Percentiles rank a stretch among this genome's conserved stretches.
These are phyloP conservation scores for Conomelus anceps DNA, from an alignment of 2,888 invertebrate genomes.

Conservation along the genomic window DNA sequence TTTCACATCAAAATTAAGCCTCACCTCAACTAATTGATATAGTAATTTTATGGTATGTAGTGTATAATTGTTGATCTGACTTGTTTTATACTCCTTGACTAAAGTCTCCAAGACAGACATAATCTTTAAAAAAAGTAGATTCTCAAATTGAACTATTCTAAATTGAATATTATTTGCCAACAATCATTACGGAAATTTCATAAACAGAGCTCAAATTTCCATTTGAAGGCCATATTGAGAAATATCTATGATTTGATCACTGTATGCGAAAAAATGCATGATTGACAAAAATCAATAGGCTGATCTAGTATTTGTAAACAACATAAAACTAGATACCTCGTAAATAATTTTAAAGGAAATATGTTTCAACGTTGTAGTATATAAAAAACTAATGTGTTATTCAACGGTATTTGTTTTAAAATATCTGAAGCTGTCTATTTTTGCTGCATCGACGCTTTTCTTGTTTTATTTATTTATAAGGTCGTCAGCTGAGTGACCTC, in stretches of 20 bases:
- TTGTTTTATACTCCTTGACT: no score
- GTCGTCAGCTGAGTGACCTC: background rate
- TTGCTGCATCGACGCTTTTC: background rate
- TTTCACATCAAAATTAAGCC: no score
- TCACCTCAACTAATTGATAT: no score
- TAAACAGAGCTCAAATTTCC: background rate
- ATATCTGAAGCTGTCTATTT: background rate
- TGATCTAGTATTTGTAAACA: background rate
- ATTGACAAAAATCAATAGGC: background rate
- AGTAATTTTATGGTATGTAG: no score
- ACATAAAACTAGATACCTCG: background rate
- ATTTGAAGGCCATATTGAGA: background rate
- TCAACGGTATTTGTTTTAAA: background rate
- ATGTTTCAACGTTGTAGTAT: no score
- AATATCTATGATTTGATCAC: background rate
- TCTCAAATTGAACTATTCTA: no score
- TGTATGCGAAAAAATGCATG: background rate
- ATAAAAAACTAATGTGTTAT: no score
- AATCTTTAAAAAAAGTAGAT: no score
- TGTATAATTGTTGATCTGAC: no score
- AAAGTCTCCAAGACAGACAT: no score
- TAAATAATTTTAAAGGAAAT: no score
- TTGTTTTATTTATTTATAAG: background rate
- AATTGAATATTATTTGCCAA: background rate
- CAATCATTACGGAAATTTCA: background rate